Evolutionary conservation across 92 coral and sea anemone genomes (phyloP).

Genomic region (Phenganax stokvisi): DNA sequence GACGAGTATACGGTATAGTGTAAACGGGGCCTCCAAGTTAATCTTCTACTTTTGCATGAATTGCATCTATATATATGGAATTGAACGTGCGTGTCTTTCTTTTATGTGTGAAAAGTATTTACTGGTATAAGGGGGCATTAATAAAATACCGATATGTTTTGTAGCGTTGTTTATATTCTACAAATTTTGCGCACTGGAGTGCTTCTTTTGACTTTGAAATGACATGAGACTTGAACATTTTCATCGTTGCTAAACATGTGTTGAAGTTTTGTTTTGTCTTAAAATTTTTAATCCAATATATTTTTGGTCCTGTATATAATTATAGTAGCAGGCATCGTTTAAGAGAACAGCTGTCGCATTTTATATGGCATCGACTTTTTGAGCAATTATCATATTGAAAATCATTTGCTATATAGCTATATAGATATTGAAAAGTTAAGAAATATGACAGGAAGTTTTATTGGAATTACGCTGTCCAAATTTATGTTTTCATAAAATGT

Average conservation of each 20-base stretch:
- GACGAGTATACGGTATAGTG: no score
- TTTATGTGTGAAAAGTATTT: neutral
- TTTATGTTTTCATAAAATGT: neutral
- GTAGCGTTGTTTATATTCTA: neutral
- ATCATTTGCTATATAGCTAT: no score
- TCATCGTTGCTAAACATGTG: neutral
- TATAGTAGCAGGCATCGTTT: neutral
- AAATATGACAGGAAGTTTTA: no score
- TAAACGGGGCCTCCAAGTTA: no score
- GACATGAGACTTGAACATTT: neutral
- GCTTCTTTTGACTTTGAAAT: neutral
- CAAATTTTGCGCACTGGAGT: neutral
- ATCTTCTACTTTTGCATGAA: no score
- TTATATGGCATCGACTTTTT: neutral
- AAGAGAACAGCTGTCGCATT: slow-evolving; percentile 2
- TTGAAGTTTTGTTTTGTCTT: slow-evolving; percentile 12
- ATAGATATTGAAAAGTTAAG: no score
- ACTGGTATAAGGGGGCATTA: neutral
- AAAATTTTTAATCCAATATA: slow-evolving; percentile 11
- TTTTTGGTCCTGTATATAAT: neutral
- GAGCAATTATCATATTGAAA: no score
- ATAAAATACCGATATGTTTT: neutral
- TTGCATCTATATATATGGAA: no score
- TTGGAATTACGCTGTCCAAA: no score
- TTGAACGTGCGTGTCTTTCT: no score